Evolutionary conservation across 1,140 invertebrate genomes (phyloP), one percentile per base, ranked within the genome.

Genomic region (Drosophila nannoptera): DNA sequence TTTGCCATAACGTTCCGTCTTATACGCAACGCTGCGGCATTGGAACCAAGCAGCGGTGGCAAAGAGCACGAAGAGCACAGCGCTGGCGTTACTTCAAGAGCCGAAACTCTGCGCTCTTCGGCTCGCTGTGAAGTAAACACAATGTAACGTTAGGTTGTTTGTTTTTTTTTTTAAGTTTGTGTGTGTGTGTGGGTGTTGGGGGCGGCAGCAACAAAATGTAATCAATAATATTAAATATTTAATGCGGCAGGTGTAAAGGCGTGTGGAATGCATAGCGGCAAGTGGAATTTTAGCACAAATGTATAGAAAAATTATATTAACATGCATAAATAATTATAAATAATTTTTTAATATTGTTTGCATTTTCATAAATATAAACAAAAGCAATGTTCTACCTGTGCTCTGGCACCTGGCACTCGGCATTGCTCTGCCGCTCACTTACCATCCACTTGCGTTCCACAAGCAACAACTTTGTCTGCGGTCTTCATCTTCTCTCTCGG

Each of bases 161-260:
- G 66, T 65, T 60, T 67, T 59, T 67, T 36, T 42, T 43, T 14
- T 16, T 7, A 3, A 22, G 22, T 22, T 22, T 22, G 11, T 12
- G 11, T 6, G 40, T 4, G 35, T 22, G 1, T 22, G 22, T 22
- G 22, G 22, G 22, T 22, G 22, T 22, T 22, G 22, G 8, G 33
- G 52, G 43, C 60, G 56, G 63, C 33, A 61, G 65, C 60, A 59
- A 11, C 46, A 14, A 87, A 78, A 68, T 77, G 73, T 75, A 88
- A 88, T 88, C 86, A 88, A 88, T 88, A 88, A 86, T 87, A 77
- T 87, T 88, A 78, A 87, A 87, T 88, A 88, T 86, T 88, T 88
- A 88, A 86, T 88, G 60, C 32, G 67, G n/a, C 73, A 69, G 71
- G 75, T 78, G 46, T 40, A 73, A 75, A 71, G 66, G 33, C 6